These are phyloP conservation scores for Mola mola DNA, from an alignment of 2,113 vertebrate species.

Conservation along the genomic window DNA sequence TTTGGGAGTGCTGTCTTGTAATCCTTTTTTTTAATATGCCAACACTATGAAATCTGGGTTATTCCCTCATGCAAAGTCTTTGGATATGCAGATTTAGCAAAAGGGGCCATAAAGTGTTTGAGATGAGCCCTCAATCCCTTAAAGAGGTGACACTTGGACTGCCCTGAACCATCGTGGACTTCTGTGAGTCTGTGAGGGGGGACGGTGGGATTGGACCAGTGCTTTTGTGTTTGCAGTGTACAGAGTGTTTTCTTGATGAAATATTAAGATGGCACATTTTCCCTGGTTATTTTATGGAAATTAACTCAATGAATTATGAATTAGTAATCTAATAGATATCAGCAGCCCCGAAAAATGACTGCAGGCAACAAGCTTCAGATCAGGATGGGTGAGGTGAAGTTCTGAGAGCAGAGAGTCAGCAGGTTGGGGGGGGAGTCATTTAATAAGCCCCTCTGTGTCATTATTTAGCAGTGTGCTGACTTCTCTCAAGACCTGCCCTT, in stretches of 20 bases:
- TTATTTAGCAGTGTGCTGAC: background rate
- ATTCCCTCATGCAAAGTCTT: too few relatives aligned
- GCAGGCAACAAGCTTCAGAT: background rate
- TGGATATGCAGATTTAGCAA: too few relatives aligned
- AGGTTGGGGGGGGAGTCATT: background rate
- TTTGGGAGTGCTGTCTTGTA: too few relatives aligned
- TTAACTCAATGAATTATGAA: conserved; percentile 9
- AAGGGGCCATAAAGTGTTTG: too few relatives aligned
- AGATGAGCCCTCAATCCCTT: too few relatives aligned
- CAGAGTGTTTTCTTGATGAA: background rate
- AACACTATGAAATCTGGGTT: too few relatives aligned
- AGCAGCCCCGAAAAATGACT: background rate
- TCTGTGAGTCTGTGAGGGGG: too few relatives aligned
- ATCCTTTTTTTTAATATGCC: too few relatives aligned
- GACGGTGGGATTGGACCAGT: too few relatives aligned
- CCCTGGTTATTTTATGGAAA: background rate
- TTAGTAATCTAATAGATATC: background rate
- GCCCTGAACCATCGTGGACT: background rate
- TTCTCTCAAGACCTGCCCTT: background rate
- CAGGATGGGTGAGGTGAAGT: background rate
- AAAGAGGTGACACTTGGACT: too few relatives aligned
- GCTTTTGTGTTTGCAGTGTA: too few relatives aligned
- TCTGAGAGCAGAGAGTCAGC: background rate
- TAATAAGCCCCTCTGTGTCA: background rate
- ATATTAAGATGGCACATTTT: background rate